Percentiles rank a stretch among this genome's conserved stretches.
Evolutionary conservation across 2,888 invertebrate genomes (phyloP).

Genomic region (Eueremaeus valkanovi): DNA sequence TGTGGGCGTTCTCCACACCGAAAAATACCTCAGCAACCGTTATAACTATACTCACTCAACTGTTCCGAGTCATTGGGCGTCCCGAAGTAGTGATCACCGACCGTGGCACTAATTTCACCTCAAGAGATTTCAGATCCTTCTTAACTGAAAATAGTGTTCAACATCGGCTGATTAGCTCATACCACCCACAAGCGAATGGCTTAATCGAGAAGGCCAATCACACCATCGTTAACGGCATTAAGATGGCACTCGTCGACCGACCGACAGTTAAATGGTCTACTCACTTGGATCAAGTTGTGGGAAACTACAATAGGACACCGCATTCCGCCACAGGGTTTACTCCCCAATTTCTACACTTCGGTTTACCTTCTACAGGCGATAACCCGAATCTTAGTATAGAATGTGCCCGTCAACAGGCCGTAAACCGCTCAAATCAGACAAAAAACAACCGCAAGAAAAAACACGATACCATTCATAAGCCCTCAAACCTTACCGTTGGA

Average conservation of each 20-base stretch:
- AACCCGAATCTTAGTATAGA: background rate
- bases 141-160: background rate
- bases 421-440: too few relatives aligned
- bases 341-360: conserved; percentile 20
- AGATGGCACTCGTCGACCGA: background rate
- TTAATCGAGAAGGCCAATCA: background rate
- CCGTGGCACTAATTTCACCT: background rate
- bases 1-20: conserved; percentile 10
- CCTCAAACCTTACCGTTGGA: background rate
- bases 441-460: background rate
- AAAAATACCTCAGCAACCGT: background rate
- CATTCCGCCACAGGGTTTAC: conserved; percentile 24
- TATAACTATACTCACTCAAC: background rate
- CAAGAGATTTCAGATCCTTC: background rate
- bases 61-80: background rate
- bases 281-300: background rate
- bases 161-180: background rate
- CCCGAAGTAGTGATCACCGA: conserved; percentile 7
- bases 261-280: conserved; percentile 16
- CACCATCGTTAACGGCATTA: background rate
- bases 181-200: background rate
- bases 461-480: conserved; percentile 1
- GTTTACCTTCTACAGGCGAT: background rate
- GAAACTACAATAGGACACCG: conserved; percentile 8
- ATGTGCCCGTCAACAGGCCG: background rate